Percentiles rank a stretch among this genome's conserved stretches.
Evolutionary conservation across 2,797 vertebrate genomes (phyloP).

Genomic region (Coilia nasus): DNA sequence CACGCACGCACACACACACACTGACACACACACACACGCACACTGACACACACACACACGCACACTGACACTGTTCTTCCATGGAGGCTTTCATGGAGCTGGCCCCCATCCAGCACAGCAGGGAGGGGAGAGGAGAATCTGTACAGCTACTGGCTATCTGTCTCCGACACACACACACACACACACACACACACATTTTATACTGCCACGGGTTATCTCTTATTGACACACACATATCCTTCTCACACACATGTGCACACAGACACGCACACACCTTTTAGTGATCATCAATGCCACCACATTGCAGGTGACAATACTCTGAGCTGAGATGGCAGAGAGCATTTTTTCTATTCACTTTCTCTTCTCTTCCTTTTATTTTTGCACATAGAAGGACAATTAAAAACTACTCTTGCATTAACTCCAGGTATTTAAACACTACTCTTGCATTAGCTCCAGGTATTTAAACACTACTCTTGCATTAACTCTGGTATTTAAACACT

Average conservation of each 20-base stretch:
- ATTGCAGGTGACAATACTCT: too few species aligned
- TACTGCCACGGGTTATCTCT: too few species aligned
- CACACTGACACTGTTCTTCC: constrained; percentile 65
- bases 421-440: too few species aligned
- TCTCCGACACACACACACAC: constrained; percentile 19
- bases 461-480: too few species aligned
- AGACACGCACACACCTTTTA: not conserved
- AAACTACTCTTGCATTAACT: too few species aligned
- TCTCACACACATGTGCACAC: not conserved
- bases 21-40: constrained; percentile 49
- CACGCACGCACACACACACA: too few species aligned
- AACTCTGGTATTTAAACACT: too few species aligned
- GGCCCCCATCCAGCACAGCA: constrained; percentile 36
- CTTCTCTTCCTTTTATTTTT: too few species aligned
- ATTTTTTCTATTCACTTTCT: too few species aligned
- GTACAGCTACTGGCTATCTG: constrained; percentile 49
- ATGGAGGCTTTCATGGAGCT: constrained; percentile 63
- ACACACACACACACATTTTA: not conserved
- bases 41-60: constrained; percentile 50
- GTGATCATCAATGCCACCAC: not conserved
- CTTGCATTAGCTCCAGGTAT: too few species aligned
- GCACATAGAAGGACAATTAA: too few species aligned
- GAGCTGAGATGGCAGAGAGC: too few species aligned
- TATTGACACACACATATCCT: not conserved
- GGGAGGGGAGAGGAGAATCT: constrained; percentile 32